phyloP scores from a whole-genome alignment of 92 coral and sea anemone species.

The Phenganax subtilis region DNA sequence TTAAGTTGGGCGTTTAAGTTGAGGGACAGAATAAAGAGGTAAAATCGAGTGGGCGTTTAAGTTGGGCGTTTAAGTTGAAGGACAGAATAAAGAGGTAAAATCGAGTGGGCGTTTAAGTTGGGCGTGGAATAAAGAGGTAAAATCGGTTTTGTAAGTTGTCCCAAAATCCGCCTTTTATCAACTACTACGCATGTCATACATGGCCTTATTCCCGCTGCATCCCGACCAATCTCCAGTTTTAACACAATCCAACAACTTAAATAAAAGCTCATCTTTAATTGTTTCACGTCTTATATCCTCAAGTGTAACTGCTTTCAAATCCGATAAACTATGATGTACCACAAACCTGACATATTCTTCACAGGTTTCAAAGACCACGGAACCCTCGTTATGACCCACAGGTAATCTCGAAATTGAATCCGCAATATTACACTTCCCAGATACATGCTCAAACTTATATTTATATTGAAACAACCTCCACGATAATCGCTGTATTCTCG shows the following conservation, averaged over 20 bases:
- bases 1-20: too few species aligned
- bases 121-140: too few species aligned
- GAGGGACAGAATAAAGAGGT: too few species aligned
- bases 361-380: conserved; percentile 18
- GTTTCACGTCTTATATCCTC: conserved; percentile 32
- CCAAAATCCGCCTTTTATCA: too few species aligned
- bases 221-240: conserved; percentile 6
- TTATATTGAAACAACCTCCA: conserved; percentile 40
- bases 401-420: conserved; percentile 25
- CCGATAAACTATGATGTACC: conserved; percentile 15
- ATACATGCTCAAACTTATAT: conserved; percentile 16
- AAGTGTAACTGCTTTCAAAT: conserved; percentile 30
- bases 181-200: too few species aligned
- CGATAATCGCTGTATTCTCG: conserved; percentile 35
- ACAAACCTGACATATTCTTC: conserved; percentile 34
- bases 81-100: too few species aligned
- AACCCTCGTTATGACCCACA: not conserved
- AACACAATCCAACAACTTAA: conserved; percentile 10
- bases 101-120: too few species aligned
- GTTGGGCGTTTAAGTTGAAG: too few species aligned
- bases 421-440: conserved; percentile 19
- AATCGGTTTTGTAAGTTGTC: too few species aligned
- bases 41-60: too few species aligned
- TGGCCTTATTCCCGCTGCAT: not conserved
- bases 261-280: conserved; percentile 17